phyloP scores from a whole-genome alignment of 2,113 vertebrate species.

The Sula dactylatra region DNA sequence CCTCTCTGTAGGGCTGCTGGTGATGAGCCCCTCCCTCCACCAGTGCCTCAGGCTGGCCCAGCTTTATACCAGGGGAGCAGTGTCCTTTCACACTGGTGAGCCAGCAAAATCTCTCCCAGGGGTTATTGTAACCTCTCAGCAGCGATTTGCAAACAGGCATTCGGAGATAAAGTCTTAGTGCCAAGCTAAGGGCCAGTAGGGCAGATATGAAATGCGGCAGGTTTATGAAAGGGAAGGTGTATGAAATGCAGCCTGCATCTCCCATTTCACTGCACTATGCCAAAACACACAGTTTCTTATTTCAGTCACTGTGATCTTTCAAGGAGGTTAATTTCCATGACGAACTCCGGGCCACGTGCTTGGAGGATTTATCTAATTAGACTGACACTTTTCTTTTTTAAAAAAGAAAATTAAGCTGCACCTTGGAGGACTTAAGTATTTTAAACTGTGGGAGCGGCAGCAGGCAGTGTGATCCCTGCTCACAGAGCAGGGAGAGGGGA shows the following conservation, averaged over 20 bases:
- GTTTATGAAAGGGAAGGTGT: conserved; percentile 74
- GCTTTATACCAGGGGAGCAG: neutral
- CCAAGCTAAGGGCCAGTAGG: conserved; percentile 19
- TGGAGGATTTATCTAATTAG: conserved; percentile 84
- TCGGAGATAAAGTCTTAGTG: conserved; percentile 47
- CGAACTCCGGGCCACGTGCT: conserved; percentile 79
- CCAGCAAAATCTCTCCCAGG: conserved; percentile 44
- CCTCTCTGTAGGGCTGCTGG: neutral
- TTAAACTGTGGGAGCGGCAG: conserved; percentile 62
- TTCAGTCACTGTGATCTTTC: conserved; percentile 82
- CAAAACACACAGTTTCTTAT: conserved; percentile 79
- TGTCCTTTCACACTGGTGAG: conserved; percentile 47
- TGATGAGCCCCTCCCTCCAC: neutral
- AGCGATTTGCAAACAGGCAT: conserved; percentile 60
- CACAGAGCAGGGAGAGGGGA: neutral
- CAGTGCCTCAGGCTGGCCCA: conserved; percentile 16
- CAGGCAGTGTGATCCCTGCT: conserved; percentile 20
- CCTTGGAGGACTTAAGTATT: conserved; percentile 71
- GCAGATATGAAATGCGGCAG: conserved; percentile 52
- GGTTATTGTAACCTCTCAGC: conserved; percentile 65
- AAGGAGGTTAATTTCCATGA: conserved; percentile 87
- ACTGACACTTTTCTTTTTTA: conserved; percentile 78
- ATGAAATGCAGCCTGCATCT: conserved; percentile 74
- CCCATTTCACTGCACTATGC: conserved; percentile 78
- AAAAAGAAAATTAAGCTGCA: conserved; percentile 74